Base-by-base conservation (phyloP, 1,140 invertebrate species). In the Drosophila ananassae region DNA sequence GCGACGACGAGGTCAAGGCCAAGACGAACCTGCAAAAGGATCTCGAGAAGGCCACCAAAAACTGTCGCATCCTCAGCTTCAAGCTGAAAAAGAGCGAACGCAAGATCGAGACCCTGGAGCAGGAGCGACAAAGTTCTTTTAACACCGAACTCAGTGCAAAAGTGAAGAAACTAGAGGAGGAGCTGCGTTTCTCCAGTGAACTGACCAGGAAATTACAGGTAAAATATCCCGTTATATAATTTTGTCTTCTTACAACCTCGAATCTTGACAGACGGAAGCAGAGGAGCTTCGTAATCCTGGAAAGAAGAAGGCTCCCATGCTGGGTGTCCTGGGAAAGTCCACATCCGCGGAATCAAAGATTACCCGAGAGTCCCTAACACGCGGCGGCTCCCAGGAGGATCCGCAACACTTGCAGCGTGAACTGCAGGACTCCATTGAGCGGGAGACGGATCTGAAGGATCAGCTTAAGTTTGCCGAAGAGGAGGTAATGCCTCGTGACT, bases 51-150 rank as follows among this genome's bases (percentile, higher is more conserved):
- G 96, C 96, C n/a, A 97, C 97, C 25, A 99, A 99, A 92, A 99
- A 99, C 93, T 99, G 98, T 93, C 94, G 99, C 73, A 98, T 99
- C 77, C 93, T 99, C 25, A 99, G 99, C 64, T 99, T 99, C 92
- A 99, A 99, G 93, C 93, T 99, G 52, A 95, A 98, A 79, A 99
- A 99, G 94, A 95, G 97, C 22, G 99, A 99, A 92, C 94, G 98
- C 58, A 95, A 95, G 90, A 94, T 95, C 28, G 98, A 99, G 62
- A 95, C 97, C 79, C 92, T 98, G 17, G 98, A 99, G 91, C 94
- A 94, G 37, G 98, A 99, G 76, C 97, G 97, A 2, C 85, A 95
- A 93, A 94, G 94, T 4, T 92, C 93, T 68, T 92, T 93, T 25
- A 94, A 93, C 3, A 78, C 94, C 10, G 93, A 95, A 61, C 93